phyloP scores from a whole-genome alignment of 2,113 vertebrate species.

The Leuciscus idus region DNA sequence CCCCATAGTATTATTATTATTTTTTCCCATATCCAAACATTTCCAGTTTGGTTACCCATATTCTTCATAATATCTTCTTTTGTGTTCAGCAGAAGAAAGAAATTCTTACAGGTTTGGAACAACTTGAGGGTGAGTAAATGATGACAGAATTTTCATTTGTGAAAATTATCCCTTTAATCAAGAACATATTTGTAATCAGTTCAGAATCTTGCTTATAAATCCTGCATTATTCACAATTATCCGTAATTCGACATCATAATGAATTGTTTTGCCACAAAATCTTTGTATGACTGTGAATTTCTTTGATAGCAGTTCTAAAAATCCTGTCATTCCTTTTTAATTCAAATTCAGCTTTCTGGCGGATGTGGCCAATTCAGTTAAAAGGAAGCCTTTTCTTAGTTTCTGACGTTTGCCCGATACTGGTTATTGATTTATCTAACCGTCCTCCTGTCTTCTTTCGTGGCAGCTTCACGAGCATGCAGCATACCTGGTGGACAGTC shows the following conservation, averaged over 20 bases:
- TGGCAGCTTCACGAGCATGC: constrained; percentile 95
- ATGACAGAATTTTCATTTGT: no score
- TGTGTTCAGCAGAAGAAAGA: no score
- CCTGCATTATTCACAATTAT: not conserved
- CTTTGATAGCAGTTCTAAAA: no score
- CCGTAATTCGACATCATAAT: no score
- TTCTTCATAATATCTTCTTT: no score
- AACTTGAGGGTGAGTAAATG: no score
- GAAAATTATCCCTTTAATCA: no score
- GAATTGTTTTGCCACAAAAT: not conserved
- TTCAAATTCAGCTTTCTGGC: not conserved
- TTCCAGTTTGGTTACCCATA: no score
- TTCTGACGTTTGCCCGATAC: not conserved
- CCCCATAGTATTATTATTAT: no score
- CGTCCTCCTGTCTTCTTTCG: not conserved
- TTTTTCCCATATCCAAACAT: no score
- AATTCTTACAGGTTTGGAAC: no score
- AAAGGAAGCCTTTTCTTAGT: not conserved
- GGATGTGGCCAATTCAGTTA: not conserved
- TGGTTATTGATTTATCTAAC: not conserved
- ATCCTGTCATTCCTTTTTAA: not conserved
- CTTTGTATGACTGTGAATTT: not conserved
- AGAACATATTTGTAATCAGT: not conserved
- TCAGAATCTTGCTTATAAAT: not conserved
- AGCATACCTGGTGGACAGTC: constrained; percentile 95